These are phyloP conservation scores for Galeruca laticollis DNA, from an alignment of 2,888 invertebrate genomes.

Conservation along the genomic window DNA sequence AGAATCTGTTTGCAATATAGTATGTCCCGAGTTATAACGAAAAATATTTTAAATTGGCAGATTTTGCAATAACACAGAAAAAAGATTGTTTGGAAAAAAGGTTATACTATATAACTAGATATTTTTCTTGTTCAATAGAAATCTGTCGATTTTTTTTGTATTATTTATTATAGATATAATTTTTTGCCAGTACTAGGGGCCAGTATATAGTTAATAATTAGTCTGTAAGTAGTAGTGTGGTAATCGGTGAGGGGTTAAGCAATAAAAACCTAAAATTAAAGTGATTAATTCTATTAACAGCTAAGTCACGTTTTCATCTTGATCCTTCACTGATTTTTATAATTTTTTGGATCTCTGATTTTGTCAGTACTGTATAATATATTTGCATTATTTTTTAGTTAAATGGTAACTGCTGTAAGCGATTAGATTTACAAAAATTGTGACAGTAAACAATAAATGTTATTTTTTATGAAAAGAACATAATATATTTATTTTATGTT, in stretches of 20 bases:
- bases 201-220: constrained; percentile 55
- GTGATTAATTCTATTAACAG: no score
- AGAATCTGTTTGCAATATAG: not conserved
- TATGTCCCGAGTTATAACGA: no score
- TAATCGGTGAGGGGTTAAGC: constrained; percentile 18
- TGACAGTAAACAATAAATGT: constrained; percentile 46
- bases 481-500: constrained; percentile 57
- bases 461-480: constrained; percentile 48
- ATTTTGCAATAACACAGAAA: not conserved
- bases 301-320: not conserved
- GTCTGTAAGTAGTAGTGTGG: constrained; percentile 33
- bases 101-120: not conserved
- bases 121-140: not conserved
- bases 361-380: constrained; percentile 43
- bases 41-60: not conserved
- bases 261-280: not conserved
- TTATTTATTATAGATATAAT: constrained; percentile 30
- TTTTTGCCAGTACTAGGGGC: constrained; percentile 60
- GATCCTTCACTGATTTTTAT: not conserved
- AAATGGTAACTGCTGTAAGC: constrained; percentile 41
- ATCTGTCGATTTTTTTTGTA: constrained; percentile 8
- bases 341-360: constrained; percentile 47
- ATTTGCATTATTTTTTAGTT: constrained; percentile 21
- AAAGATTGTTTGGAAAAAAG: not conserved
- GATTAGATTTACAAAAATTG: constrained; percentile 42